Evolutionary conservation across 2,888 invertebrate genomes (phyloP).

Genomic region (Sinodicranocentrus sp.): DNA sequence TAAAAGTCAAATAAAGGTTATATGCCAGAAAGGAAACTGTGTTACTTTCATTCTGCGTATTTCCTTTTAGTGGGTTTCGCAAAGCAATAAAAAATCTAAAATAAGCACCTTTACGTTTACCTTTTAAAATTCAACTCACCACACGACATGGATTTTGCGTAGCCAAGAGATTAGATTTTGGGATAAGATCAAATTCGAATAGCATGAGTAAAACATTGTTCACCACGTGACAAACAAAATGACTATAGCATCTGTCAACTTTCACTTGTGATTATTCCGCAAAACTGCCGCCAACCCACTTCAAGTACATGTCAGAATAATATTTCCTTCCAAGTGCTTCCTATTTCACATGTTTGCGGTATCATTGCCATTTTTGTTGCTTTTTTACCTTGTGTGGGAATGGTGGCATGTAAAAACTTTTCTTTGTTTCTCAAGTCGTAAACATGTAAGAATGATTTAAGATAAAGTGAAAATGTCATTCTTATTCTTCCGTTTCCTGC

Average conservation of each 20-base stretch:
- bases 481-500: no score
- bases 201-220: not conserved
- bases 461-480: no score
- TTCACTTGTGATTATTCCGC: not conserved
- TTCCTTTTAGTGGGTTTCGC: not conserved
- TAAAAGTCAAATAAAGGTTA: slow-evolving; percentile 11
- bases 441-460: no score
- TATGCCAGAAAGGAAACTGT: not conserved
- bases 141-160: slow-evolving; percentile 35
- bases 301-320: not conserved
- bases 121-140: not conserved
- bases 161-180: slow-evolving; percentile 20
- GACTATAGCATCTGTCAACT: not conserved
- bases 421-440: no score
- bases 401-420: no score
- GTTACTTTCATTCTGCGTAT: no score
- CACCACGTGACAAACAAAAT: not conserved
- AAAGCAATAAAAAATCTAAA: not conserved
- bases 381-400: no score
- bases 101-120: not conserved
- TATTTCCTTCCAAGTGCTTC: not conserved
- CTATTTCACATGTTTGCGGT: no score
- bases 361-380: no score
- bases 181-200: slow-evolving; percentile 17
- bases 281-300: not conserved